A percentile compares a stretch with the other conserved stretches of the same genome.
Conservation (phyloP, 2,888 invertebrate species). For the Zaprionus bogoriensis region DNA sequence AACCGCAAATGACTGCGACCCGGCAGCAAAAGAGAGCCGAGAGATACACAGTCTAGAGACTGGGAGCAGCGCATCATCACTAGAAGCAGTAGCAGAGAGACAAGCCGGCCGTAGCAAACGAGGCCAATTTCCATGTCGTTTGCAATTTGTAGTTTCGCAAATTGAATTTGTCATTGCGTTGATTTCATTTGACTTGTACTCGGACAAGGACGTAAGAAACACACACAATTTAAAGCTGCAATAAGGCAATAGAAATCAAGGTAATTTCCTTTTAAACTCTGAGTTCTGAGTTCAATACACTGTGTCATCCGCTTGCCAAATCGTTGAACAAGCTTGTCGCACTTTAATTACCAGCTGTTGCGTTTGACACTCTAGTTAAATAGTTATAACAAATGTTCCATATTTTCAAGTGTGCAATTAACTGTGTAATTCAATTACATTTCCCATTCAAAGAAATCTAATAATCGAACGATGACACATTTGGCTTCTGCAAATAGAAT, state of each 20-base stretch:
- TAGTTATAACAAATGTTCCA: too few species aligned
- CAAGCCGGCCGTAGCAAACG: too few species aligned
- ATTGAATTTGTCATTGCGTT: conserved; percentile 24
- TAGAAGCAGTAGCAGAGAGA: background rate
- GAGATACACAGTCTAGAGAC: background rate
- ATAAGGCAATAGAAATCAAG: background rate
- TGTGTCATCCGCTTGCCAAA: background rate
- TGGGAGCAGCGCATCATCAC: background rate
- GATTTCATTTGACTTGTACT: conserved; percentile 6
- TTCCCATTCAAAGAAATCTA: too few species aligned
- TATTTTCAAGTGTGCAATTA: too few species aligned
- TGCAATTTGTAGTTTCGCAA: conserved; percentile 19
- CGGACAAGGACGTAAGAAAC: conserved; percentile 6
- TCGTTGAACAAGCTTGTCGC: too few species aligned
- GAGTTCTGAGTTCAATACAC: conserved; percentile 30
- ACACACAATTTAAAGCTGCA: background rate
- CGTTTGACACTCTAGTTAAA: too few species aligned
- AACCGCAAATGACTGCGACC: conserved; percentile 13
- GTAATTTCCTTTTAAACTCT: background rate
- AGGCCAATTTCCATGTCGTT: conserved; percentile 10
- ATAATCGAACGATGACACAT: too few species aligned
- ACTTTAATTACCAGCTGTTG: too few species aligned
- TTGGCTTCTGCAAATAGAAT: too few species aligned
- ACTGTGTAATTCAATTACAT: too few species aligned
- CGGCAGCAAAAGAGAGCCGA: background rate